A percentile compares a stretch with the other conserved stretches of the same genome.
These are phyloP conservation scores for Cydia pomonella DNA, from an alignment of 1,140 invertebrate genomes.

Conservation along the genomic window DNA sequence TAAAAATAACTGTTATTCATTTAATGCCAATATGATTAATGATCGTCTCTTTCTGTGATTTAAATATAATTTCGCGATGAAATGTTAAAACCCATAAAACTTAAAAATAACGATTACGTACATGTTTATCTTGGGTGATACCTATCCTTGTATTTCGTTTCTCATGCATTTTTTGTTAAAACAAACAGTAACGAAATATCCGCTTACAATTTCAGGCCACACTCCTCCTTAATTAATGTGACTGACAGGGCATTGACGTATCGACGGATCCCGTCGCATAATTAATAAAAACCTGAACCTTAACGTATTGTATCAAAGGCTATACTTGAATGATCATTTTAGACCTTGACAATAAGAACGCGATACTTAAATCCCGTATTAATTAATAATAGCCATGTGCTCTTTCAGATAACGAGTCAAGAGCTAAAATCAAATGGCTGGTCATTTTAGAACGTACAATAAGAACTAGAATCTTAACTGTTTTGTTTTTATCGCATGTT, in stretches of 20 bases:
- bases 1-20: no score
- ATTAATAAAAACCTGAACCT: slow-evolving; percentile 29
- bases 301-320: slow-evolving; percentile 39
- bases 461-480: not conserved
- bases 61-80: no score
- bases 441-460: not conserved
- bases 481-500: not conserved
- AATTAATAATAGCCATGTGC: not conserved
- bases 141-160: no score
- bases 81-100: no score
- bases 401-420: not conserved
- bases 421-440: not conserved
- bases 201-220: not conserved
- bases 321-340: slow-evolving; percentile 32
- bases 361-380: slow-evolving; percentile 10
- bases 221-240: slow-evolving; percentile 50
- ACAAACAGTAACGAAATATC: not conserved
- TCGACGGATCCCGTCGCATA: slow-evolving; percentile 16
- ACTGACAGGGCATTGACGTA: slow-evolving; percentile 40
- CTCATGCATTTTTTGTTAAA: not conserved
- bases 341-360: not conserved
- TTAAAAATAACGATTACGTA: no score
- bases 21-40: no score
- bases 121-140: no score
- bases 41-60: no score